These are phyloP conservation scores for Caenorhabditis sp. DNA, from an alignment of 2,888 invertebrate genomes.

Conservation along the genomic window DNA sequence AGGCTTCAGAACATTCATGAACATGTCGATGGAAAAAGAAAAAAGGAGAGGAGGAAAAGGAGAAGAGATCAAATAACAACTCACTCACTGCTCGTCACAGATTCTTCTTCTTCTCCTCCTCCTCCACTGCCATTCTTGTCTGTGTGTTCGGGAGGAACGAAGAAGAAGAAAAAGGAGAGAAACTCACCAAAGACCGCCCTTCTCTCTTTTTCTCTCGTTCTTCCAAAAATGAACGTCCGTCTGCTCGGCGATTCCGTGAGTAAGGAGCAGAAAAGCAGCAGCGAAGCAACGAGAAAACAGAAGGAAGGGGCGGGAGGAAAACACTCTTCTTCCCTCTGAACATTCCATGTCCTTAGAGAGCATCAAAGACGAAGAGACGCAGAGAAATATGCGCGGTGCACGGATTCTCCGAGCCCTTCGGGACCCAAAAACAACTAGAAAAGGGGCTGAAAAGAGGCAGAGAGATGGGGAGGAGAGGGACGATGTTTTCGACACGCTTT, in stretches of 20 bases:
- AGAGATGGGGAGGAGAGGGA: not conserved
- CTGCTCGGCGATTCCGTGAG: too few species aligned
- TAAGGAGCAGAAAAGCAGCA: conserved; percentile 4
- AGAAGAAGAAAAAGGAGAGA: too few species aligned
- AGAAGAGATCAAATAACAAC: conserved; percentile 24
- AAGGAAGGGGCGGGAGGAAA: too few species aligned
- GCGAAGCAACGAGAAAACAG: not conserved
- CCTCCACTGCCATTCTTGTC: not conserved
- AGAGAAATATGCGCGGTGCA: conserved; percentile 31
- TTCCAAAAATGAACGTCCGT: too few species aligned
- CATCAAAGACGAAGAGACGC: conserved; percentile 16
- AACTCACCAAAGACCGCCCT: conserved; percentile 40
- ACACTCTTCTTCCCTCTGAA: conserved; percentile 13
- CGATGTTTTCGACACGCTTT: conserved; percentile 55
- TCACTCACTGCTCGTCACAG: not conserved
- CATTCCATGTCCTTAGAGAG: conserved; percentile 20
- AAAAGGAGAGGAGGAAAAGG: not conserved
- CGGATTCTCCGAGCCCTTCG: conserved; percentile 15
- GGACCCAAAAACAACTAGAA: conserved; percentile 10
- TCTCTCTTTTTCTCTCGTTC: conserved; percentile 12
- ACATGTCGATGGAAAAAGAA: not conserved
- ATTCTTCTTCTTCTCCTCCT: not conserved
- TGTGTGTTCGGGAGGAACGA: not conserved
- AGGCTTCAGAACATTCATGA: conserved; percentile 5
- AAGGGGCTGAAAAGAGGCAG: conserved; percentile 14